Conservation (phyloP, 2,113 vertebrate species). For the Baryphthengus martii region DNA sequence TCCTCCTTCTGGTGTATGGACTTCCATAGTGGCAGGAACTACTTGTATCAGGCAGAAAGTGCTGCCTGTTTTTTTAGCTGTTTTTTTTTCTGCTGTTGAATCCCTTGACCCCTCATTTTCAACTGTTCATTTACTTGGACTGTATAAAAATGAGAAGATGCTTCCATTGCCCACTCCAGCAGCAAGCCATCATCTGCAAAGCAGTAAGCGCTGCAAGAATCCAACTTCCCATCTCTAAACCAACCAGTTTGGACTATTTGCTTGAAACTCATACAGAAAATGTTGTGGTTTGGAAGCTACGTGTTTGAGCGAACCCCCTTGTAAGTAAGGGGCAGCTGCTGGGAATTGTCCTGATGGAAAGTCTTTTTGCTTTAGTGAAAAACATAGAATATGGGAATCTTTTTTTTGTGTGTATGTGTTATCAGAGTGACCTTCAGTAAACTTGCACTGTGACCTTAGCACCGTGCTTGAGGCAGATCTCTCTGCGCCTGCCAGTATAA, state of each 20-base stretch:
- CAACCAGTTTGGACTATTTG: neutral
- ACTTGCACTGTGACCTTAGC: neutral
- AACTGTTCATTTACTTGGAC: neutral
- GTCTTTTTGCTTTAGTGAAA: neutral
- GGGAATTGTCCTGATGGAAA: neutral
- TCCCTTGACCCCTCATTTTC: neutral
- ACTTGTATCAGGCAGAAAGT: neutral
- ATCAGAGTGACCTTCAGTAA: constrained; percentile 28
- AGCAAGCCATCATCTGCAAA: neutral
- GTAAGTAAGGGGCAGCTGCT: neutral
- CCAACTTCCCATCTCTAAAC: neutral
- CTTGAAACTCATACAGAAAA: neutral
- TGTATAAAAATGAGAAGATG: neutral
- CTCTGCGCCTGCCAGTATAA: constrained; percentile 4
- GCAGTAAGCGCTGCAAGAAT: neutral
- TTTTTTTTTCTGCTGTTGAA: neutral
- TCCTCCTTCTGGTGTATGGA: neutral
- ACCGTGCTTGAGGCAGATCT: neutral
- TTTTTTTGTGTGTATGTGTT: neutral
- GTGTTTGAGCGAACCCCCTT: neutral
- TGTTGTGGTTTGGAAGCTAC: neutral
- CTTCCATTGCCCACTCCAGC: neutral
- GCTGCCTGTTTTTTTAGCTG: neutral
- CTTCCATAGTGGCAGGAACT: accelerated
- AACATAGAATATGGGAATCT: neutral